Percentiles rank a stretch among this genome's conserved stretches.
Conservation (phyloP, 1,140 invertebrate species). For the Diuraphis noxia region DNA sequence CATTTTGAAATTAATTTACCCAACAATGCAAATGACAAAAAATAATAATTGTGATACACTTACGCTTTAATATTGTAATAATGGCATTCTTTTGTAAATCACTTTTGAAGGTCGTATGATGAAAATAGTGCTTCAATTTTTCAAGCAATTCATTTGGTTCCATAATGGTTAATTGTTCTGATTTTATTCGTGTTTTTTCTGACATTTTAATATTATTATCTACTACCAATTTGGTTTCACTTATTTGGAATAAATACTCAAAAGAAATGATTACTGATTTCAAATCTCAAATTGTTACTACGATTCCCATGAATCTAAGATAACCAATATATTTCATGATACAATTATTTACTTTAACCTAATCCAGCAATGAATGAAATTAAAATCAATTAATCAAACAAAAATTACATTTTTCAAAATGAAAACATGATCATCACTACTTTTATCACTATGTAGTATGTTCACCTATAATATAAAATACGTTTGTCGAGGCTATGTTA, state of each 20-base stretch:
- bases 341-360: background rate
- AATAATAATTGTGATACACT: constrained; percentile 41
- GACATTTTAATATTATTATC: background rate
- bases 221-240: background rate
- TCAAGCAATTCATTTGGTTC: background rate
- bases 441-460: constrained; percentile 34
- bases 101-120: constrained; percentile 61
- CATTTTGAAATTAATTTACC: background rate
- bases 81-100: constrained; percentile 64
- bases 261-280: constrained; percentile 3
- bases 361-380: background rate
- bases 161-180: background rate
- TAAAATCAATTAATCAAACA: constrained; percentile 24
- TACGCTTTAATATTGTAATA: constrained; percentile 63
- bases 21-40: constrained; percentile 13
- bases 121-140: constrained; percentile 39
- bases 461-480: constrained; percentile 41
- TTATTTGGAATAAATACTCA: background rate
- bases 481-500: constrained; percentile 16
- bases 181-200: background rate
- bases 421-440: constrained; percentile 27
- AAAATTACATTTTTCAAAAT: constrained; percentile 4
- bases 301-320: background rate
- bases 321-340: constrained; percentile 2
- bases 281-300: background rate